phyloP scores from a whole-genome alignment of 2,888 invertebrate species.

The Vandiemenella viatica region DNA sequence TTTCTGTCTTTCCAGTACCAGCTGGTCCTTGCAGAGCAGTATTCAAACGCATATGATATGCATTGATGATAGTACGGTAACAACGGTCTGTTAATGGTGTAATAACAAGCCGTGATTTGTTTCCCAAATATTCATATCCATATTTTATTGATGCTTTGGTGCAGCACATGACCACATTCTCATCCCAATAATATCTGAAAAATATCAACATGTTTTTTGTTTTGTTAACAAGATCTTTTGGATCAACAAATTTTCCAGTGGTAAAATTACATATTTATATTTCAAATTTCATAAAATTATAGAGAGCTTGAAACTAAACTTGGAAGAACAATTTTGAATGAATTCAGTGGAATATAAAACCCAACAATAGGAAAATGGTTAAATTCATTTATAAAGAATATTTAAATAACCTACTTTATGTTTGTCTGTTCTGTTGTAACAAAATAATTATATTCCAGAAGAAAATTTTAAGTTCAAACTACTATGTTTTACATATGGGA shows the following conservation, averaged over 20 bases:
- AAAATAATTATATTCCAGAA: too few relatives aligned
- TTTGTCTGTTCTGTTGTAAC: too few relatives aligned
- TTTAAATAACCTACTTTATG: too few relatives aligned
- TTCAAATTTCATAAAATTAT: too few relatives aligned
- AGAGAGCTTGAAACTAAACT: too few relatives aligned
- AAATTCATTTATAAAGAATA: too few relatives aligned
- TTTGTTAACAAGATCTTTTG: background rate
- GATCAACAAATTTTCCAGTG: background rate
- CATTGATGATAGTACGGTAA: slow-evolving; percentile 68
- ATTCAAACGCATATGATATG: slow-evolving; percentile 67
- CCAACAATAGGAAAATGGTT: too few relatives aligned
- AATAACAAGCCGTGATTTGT: slow-evolving; percentile 58
- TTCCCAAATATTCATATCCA: slow-evolving; percentile 76
- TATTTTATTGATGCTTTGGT: slow-evolving; percentile 65
- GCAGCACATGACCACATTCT: slow-evolving; percentile 51
- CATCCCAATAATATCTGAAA: slow-evolving; percentile 45
- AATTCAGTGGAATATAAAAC: too few relatives aligned
- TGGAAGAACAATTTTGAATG: too few relatives aligned
- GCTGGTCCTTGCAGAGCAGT: slow-evolving; percentile 78
- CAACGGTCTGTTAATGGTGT: slow-evolving; percentile 64
- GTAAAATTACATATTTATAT: too few relatives aligned
- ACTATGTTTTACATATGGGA: too few relatives aligned
- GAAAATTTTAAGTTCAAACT: too few relatives aligned
- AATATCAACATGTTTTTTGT: background rate
- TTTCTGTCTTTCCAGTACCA: slow-evolving; percentile 82